These are phyloP conservation scores for Heliornis fulica DNA, from an alignment of 2,113 vertebrate genomes.

Conservation along the genomic window DNA sequence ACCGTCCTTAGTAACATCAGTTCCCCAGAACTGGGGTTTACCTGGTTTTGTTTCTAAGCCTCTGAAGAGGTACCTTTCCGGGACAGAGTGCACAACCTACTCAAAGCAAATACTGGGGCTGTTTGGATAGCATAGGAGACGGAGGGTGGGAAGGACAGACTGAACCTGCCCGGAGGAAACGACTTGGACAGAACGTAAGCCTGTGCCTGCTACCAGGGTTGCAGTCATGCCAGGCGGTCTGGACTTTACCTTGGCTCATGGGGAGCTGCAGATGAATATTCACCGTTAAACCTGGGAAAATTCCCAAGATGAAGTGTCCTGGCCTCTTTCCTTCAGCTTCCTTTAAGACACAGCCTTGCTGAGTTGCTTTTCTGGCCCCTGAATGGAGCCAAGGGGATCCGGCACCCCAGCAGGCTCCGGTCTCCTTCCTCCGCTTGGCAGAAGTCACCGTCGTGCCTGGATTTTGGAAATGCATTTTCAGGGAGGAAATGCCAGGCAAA, in stretches of 20 bases:
- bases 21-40: neutral
- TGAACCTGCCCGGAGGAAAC: neutral
- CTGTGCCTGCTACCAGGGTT: neutral
- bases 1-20: fast-evolving
- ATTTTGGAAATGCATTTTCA: neutral
- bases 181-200: fast-evolving
- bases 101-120: neutral
- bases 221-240: neutral
- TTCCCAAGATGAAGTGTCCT: neutral
- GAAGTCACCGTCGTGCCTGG: neutral
- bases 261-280: neutral
- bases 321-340: neutral
- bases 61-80: neutral
- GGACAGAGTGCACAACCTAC: neutral
- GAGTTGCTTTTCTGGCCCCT: neutral
- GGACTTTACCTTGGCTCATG: neutral
- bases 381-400: neutral
- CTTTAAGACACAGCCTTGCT: fast-evolving
- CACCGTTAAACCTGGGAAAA: neutral
- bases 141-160: neutral
- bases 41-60: neutral
- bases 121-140: neutral
- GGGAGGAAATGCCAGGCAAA: neutral
- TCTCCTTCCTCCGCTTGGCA: neutral
- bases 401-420: neutral